phyloP scores from a whole-genome alignment of 2,888 invertebrate species.

The Hypomecis punctinalis region DNA sequence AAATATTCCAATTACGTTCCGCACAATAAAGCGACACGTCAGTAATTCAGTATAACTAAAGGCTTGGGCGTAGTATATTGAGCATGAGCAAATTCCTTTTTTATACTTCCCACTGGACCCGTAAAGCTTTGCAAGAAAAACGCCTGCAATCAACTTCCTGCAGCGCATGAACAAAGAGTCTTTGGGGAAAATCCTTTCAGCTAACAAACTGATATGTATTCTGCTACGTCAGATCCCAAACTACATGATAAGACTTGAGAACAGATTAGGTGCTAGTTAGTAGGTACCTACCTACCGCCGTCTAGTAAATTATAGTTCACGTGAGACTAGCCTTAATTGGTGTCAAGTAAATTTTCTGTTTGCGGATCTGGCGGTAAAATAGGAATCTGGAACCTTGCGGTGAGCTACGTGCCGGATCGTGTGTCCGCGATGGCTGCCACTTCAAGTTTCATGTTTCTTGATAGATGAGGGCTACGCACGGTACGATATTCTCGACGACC shows the following conservation, averaged over 20 bases:
- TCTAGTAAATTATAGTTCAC: constrained; percentile 41
- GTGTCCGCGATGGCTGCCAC: constrained; percentile 12
- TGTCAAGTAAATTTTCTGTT: constrained; percentile 46
- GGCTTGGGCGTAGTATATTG: constrained; percentile 15
- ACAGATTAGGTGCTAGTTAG: constrained; percentile 22
- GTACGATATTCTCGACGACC: no score
- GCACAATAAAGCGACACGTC: constrained; percentile 19
- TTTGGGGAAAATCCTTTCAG: constrained; percentile 40
- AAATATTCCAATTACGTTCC: constrained; percentile 1
- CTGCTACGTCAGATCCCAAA: constrained; percentile 7
- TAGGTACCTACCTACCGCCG: constrained; percentile 7
- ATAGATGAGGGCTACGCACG: no score
- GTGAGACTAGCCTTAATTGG: constrained; percentile 43
- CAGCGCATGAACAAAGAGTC: constrained; percentile 42
- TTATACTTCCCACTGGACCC: constrained; percentile 35
- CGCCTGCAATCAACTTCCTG: constrained; percentile 44
- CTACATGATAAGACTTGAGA: background rate
- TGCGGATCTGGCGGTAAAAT: constrained; percentile 40
- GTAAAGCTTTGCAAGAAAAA: constrained; percentile 39
- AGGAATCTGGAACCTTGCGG: constrained; percentile 40
- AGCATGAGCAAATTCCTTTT: constrained; percentile 26
- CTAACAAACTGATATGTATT: constrained; percentile 23
- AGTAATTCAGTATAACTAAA: constrained; percentile 6
- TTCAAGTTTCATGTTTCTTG: constrained; percentile 3
- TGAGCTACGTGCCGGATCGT: constrained; percentile 36